Percentiles rank a stretch among this genome's conserved stretches.
Evolutionary conservation across 2,888 invertebrate species (phyloP).

Genomic region (Xanthorhoe designata): DNA sequence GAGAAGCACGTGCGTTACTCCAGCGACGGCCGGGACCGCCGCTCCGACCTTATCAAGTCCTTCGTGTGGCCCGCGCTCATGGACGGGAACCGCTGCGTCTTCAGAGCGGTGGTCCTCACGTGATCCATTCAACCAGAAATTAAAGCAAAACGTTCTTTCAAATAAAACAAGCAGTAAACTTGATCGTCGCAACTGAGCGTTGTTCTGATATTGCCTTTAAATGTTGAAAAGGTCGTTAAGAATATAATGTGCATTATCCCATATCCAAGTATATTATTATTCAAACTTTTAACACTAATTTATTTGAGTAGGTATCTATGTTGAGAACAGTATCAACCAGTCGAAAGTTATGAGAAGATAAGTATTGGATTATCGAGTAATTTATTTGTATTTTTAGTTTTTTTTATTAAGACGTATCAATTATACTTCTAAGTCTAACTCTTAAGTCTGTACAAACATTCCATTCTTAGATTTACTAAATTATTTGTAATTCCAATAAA

Average conservation of each 20-base stretch:
- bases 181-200: too few species aligned
- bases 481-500: conserved; percentile 47
- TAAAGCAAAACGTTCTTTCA: too few species aligned
- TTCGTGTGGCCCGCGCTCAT: conserved; percentile 95
- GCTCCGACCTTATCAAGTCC: conserved; percentile 90
- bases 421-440: conserved; percentile 19
- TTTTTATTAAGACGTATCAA: neutral
- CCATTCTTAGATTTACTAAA: conserved; percentile 45
- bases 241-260: too few species aligned
- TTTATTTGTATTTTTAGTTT: neutral
- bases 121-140: neutral
- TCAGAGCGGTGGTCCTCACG: conserved; percentile 94
- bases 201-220: too few species aligned
- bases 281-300: neutral
- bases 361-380: neutral
- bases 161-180: too few species aligned
- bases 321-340: neutral
- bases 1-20: conserved; percentile 92
- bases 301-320: neutral
- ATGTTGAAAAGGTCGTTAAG: too few species aligned
- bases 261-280: too few species aligned
- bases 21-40: conserved; percentile 88
- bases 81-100: conserved; percentile 91
- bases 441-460: conserved; percentile 45
- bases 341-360: neutral